phyloP scores from a whole-genome alignment of 1,140 invertebrate species.

The Chironomus striatipennis region DNA sequence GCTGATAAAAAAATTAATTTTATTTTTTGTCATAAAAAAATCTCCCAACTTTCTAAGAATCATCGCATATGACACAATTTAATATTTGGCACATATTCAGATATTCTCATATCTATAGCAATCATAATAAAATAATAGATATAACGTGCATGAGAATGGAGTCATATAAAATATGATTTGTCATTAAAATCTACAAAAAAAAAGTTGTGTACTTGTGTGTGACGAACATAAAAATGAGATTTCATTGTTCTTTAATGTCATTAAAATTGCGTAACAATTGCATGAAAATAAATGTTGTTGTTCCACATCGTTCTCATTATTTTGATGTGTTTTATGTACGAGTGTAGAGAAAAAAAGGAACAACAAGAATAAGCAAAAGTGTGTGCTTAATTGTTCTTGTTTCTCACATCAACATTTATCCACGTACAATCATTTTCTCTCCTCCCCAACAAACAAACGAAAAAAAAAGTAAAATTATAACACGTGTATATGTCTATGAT shows the following conservation, averaged over 20 bases:
- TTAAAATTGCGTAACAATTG: slow-evolving; percentile 9
- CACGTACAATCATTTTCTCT: background rate
- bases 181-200: background rate
- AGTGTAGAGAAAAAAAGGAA: background rate
- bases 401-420: background rate
- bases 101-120: too few relatives aligned
- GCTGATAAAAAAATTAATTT: too few relatives aligned
- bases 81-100: too few relatives aligned
- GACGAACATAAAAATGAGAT: background rate
- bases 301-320: too few relatives aligned
- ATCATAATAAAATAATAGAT: too few relatives aligned
- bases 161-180: background rate
- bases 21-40: too few relatives aligned
- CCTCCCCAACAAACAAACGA: too few relatives aligned
- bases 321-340: background rate
- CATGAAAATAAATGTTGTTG: background rate
- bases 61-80: too few relatives aligned
- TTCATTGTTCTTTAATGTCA: slow-evolving; percentile 3
- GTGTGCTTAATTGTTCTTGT: background rate
- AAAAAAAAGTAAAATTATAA: too few relatives aligned
- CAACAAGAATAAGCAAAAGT: background rate
- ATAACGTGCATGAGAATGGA: too few relatives aligned
- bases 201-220: background rate
- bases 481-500: background rate
- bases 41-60: too few relatives aligned